Percentiles rank a stretch among this genome's conserved stretches.
phyloP scores from a whole-genome alignment of 2,888 invertebrate species.

The Apodemia zela region DNA sequence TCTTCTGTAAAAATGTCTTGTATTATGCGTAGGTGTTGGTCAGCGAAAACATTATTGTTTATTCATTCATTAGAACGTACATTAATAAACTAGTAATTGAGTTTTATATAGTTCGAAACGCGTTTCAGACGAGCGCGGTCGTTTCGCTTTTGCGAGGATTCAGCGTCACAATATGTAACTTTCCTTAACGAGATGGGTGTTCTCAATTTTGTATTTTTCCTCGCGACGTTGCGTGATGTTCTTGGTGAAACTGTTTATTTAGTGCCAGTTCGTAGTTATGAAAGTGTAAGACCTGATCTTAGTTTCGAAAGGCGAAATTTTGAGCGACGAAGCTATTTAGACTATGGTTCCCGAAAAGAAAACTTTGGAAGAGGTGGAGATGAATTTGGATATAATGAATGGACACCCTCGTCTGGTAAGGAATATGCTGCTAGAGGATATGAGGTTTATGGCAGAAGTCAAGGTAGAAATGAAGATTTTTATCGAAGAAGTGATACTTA shows the following conservation, averaged over 20 bases:
- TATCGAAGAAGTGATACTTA: not conserved
- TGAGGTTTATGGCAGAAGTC: not conserved
- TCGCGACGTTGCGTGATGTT: constrained; percentile 1
- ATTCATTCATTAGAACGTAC: constrained; percentile 11
- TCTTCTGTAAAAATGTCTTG: no score
- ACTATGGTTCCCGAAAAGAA: not conserved
- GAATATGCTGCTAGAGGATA: not conserved
- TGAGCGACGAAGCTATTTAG: not conserved
- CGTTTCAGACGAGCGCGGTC: constrained; percentile 11
- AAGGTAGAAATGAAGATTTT: not conserved
- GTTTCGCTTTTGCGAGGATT: not conserved
- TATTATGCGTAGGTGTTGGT: not conserved
- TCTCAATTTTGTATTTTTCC: not conserved
- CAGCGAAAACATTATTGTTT: not conserved
- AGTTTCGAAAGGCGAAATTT: constrained; percentile 1
- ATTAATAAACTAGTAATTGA: constrained; percentile 13
- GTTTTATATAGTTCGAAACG: constrained; percentile 10
- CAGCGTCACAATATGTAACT: constrained; percentile 9
- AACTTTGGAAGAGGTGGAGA: not conserved
- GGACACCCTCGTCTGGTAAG: not conserved
- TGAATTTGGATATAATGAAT: not conserved
- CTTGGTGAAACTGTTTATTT: constrained; percentile 5
- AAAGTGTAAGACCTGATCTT: constrained; percentile 1
- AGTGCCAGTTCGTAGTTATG: not conserved
- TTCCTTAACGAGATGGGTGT: constrained; percentile 7